Conservation (phyloP, 2,113 vertebrate species). For the Tenrec ecaudatus region DNA sequence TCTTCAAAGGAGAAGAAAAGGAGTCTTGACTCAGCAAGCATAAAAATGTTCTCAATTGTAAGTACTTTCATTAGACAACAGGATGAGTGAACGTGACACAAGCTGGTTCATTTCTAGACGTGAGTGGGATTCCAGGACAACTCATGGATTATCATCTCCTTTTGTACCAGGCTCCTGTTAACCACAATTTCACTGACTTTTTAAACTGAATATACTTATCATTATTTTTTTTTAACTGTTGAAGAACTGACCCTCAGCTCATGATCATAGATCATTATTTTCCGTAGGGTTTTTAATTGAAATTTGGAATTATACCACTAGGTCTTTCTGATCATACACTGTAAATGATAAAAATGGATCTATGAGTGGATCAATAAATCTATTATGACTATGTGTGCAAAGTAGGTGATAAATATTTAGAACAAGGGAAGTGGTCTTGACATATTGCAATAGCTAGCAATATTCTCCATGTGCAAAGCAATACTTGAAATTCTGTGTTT, state of each 20-base stretch:
- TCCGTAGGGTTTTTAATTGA: not conserved
- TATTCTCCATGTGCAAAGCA: not conserved
- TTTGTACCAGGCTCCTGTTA: not conserved
- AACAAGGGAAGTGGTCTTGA: not conserved
- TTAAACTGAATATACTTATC: not conserved
- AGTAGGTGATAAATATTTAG: slow-evolving; percentile 33
- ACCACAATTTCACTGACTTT: not conserved
- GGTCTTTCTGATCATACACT: not conserved
- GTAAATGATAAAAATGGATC: not conserved
- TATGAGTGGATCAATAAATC: not conserved
- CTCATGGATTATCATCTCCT: not conserved
- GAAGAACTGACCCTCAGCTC: not conserved
- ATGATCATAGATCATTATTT: not conserved
- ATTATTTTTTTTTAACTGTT: not conserved
- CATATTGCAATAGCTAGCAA: not conserved
- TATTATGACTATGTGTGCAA: not conserved
- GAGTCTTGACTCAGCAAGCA: slow-evolving; percentile 71
- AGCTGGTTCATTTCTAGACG: not conserved
- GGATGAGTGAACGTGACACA: not conserved
- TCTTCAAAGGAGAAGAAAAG: slow-evolving; percentile 58
- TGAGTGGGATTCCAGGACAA: not conserved
- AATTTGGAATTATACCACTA: not conserved
- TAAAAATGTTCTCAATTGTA: slow-evolving; percentile 64
- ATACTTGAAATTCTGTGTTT: not conserved
- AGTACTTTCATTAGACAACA: slow-evolving; percentile 40